Base-by-base conservation (phyloP, 2,797 vertebrate genomes). In the Notoglanidium macrostoma region DNA sequence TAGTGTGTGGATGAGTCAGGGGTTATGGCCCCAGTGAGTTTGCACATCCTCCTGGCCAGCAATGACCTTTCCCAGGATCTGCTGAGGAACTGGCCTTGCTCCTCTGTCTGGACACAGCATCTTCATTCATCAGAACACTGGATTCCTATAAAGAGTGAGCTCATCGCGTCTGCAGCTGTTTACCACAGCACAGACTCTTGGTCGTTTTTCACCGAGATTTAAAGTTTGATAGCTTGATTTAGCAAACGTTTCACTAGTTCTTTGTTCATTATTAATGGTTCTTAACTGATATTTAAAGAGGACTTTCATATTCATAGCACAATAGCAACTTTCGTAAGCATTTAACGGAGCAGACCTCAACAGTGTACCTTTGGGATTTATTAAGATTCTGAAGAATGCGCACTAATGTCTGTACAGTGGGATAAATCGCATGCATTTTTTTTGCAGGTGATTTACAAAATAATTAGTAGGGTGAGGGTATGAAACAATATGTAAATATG, bases 121-220 rank as follows among this genome's bases (percentile, higher is more conserved):
- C 74, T 86, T 80, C 68, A 86, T 89, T 87, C 85, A 87, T 89
- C 86, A 86, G 86, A 83, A 86, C 61, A 44, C 79, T 73, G 61
- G 59, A 74, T 76, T 73, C 65, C 87, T 79, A 78, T 49, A 83
- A 85, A 84, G 83, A 74, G 78, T 87, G 86, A 89, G 87, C 86
- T 90, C 80, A 88, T 92, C 80, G 90, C 49, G 89, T 87, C 76
- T 85, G 85, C 90, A 89, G 89, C 85, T 90, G 90, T 90, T 85
- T 90, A 89, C 86, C 88, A 65, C 83, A 88, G 78, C 72, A 87
- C 77, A 77, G 78, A 12, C 26, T 49, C 70, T 1, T 14, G 73
- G 29, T 84, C 32, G 2, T 76, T 76, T 87, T 74, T 65, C 29
- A 61, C 70, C 14, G 7, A 40, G 35, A 59, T 79, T 79, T 68